These are phyloP conservation scores for Esperia sulphurella DNA, from an alignment of 2,888 invertebrate genomes.

Conservation along the genomic window DNA sequence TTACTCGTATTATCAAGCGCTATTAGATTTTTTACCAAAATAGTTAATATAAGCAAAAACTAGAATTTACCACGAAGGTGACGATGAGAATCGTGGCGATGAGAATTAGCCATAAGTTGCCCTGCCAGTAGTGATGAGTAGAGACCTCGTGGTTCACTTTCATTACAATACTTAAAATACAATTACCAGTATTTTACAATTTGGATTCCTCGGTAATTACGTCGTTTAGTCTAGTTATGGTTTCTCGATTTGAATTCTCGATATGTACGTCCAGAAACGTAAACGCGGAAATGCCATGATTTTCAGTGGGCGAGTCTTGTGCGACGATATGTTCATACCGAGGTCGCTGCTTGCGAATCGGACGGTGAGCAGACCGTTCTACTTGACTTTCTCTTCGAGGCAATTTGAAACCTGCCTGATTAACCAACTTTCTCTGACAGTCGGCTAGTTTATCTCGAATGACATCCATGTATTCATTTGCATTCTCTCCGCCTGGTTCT, in stretches of 20 bases:
- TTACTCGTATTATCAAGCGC: too few relatives aligned
- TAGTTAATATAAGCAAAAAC: too few relatives aligned
- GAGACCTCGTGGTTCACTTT: too few relatives aligned
- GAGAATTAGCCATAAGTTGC: too few relatives aligned
- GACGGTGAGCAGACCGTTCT: constrained; percentile 35
- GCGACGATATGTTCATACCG: constrained; percentile 50
- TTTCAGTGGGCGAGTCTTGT: constrained; percentile 56
- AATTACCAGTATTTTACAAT: constrained; percentile 30
- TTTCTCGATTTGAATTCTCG: constrained; percentile 28
- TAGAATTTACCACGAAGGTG: too few relatives aligned
- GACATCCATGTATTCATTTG: constrained; percentile 72
- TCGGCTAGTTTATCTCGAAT: constrained; percentile 75
- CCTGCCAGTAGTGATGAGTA: too few relatives aligned
- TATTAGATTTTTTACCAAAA: too few relatives aligned
- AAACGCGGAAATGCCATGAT: constrained; percentile 41
- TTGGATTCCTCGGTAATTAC: constrained; percentile 57
- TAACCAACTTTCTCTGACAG: constrained; percentile 62
- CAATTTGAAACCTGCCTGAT: constrained; percentile 59
- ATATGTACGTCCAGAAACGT: constrained; percentile 62
- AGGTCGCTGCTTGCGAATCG: constrained; percentile 45
- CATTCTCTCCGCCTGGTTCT: constrained; percentile 77
- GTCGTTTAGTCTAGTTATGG: constrained; percentile 17
- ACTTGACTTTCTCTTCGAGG: constrained; percentile 52
- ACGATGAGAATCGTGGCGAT: too few relatives aligned
- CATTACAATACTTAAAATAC: too few relatives aligned